These are phyloP conservation scores for Mobula birostris DNA, from an alignment of 2,113 vertebrate species.

Conservation along the genomic window DNA sequence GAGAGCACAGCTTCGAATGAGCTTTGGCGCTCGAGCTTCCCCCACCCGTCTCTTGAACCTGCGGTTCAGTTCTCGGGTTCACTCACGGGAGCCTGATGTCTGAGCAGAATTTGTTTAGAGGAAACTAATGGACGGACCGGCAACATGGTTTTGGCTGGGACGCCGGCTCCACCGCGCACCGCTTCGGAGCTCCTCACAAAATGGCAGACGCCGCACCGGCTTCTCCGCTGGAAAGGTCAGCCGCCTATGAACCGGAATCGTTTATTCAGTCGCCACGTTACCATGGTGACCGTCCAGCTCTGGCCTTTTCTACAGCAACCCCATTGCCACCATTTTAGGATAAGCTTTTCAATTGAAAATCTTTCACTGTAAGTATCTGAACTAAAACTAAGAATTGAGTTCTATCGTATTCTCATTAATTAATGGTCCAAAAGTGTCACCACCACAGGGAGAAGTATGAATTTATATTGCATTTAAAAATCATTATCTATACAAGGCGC, in stretches of 20 bases:
- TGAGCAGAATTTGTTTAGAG: not conserved
- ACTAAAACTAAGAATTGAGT: not conserved
- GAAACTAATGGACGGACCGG: not conserved
- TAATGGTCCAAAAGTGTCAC: not conserved
- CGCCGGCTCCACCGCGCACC: not conserved
- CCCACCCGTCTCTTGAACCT: too few relatives aligned
- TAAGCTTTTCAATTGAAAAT: not conserved
- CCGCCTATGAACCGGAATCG: not conserved
- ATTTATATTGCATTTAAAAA: not conserved
- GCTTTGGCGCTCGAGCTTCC: not conserved
- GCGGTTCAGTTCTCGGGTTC: not conserved
- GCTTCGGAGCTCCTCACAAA: not conserved
- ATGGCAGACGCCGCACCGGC: not conserved
- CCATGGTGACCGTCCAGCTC: not conserved
- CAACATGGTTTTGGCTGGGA: not conserved
- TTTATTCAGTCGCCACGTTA: not conserved
- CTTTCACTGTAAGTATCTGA: not conserved
- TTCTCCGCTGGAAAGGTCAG: not conserved
- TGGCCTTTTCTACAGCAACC: not conserved
- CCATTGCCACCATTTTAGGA: not conserved
- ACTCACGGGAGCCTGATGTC: not conserved
- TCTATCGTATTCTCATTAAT: not conserved
- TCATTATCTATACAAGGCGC: not conserved
- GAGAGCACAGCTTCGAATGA: not conserved
- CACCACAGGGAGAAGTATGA: not conserved